phyloP scores from a whole-genome alignment of 2,113 vertebrate genomes.

The Corythaixoides concolor region DNA sequence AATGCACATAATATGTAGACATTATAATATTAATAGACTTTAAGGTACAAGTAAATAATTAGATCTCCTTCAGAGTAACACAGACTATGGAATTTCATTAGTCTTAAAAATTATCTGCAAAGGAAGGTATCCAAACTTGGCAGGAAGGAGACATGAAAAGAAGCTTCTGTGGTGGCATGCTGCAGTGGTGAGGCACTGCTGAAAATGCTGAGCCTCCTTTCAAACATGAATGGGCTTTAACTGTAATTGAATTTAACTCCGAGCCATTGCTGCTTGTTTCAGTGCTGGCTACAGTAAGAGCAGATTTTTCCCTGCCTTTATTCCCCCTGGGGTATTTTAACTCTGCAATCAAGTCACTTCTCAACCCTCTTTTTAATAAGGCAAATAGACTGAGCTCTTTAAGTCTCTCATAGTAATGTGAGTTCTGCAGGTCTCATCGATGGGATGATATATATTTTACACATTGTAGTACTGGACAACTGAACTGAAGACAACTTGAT shows the following conservation, averaged over 20 bases:
- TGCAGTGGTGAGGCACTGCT: background rate
- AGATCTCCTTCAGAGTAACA: background rate
- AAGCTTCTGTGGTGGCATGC: background rate
- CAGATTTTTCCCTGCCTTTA: background rate
- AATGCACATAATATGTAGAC: accelerated
- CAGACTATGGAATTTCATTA: background rate
- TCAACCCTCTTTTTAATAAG: background rate
- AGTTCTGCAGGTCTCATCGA: background rate
- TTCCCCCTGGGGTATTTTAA: background rate
- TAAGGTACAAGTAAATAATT: background rate
- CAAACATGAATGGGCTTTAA: background rate
- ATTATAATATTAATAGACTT: background rate
- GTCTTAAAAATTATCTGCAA: background rate
- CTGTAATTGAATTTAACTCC: background rate
- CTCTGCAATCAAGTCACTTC: background rate
- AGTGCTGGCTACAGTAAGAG: accelerated
- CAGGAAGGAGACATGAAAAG: background rate
- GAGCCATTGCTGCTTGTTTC: background rate
- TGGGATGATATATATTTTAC: background rate
- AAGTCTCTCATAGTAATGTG: background rate
- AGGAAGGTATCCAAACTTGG: background rate
- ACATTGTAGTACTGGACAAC: background rate
- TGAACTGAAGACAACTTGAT: background rate
- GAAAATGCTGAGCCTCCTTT: background rate
- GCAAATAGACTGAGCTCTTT: background rate